These are phyloP conservation scores for Drosophila seguyi DNA, from an alignment of 1,140 invertebrate species.

Conservation along the genomic window DNA sequence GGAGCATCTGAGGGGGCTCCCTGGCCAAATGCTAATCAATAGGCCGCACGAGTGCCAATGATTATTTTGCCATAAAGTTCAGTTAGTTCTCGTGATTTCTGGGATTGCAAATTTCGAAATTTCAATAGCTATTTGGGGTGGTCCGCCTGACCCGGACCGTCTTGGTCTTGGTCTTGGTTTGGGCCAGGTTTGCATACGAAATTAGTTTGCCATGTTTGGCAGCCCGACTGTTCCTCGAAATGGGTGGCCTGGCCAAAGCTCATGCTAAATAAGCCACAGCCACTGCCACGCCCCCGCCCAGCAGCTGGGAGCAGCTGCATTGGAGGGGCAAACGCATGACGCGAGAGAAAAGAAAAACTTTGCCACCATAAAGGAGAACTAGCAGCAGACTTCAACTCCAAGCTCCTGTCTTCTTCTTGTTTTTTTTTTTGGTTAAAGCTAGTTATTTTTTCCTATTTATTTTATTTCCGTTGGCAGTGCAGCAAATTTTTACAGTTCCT, in stretches of 20 bases:
- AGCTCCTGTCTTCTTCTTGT: constrained; percentile 21
- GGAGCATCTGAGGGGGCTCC: not conserved
- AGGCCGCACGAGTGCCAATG: constrained; percentile 80
- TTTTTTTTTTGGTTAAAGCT: constrained; percentile 36
- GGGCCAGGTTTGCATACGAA: constrained; percentile 61
- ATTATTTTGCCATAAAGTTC: constrained; percentile 83
- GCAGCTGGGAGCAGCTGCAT: constrained; percentile 44
- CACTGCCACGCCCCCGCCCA: constrained; percentile 48
- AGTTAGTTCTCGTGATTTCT: constrained; percentile 68
- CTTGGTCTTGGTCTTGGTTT: constrained; percentile 18
- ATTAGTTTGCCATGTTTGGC: constrained; percentile 63
- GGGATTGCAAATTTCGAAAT: constrained; percentile 52
- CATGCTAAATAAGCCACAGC: constrained; percentile 76
- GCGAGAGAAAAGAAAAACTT: constrained; percentile 53
- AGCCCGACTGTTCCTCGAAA: constrained; percentile 37
- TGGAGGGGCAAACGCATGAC: constrained; percentile 41
- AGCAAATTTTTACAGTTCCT: constrained; percentile 73
- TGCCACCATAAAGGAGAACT: constrained; percentile 68
- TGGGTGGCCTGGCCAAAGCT: constrained; percentile 57
- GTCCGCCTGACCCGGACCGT: constrained; percentile 32
- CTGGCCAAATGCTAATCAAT: constrained; percentile 75
- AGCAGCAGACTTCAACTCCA: constrained; percentile 39
- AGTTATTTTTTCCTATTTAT: constrained; percentile 70
- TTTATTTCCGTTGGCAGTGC: constrained; percentile 72
- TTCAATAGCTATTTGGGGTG: constrained; percentile 73